These are phyloP conservation scores for Leptothorax acervorum DNA, from an alignment of 2,888 invertebrate species.

Conservation along the genomic window DNA sequence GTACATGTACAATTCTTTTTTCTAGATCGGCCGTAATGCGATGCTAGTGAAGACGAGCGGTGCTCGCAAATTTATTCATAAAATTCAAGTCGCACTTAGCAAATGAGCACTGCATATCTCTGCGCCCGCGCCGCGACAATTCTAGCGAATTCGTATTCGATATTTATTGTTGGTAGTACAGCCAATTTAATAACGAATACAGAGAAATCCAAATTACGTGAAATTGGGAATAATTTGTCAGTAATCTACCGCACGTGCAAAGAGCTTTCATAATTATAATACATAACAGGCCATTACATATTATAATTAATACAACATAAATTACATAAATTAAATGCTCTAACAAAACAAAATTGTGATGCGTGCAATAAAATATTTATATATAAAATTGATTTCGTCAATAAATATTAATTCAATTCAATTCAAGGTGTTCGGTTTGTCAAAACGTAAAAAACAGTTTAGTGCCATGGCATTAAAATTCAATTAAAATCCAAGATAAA, in stretches of 20 bases:
- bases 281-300: not conserved
- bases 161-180: not conserved
- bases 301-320: conserved; percentile 1
- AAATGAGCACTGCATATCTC: not conserved
- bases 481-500: not conserved
- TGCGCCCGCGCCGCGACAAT: not conserved
- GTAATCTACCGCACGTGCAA: not conserved
- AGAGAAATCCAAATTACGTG: not conserved
- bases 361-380: not conserved
- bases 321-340: conserved; percentile 9
- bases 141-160: not conserved
- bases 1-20: conserved; percentile 5
- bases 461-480: not conserved
- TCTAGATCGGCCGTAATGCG: not conserved
- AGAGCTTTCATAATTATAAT: not conserved
- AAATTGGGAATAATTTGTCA: not conserved
- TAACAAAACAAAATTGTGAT: not conserved
- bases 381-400: not conserved
- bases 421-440: not conserved
- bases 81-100: not conserved
- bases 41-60: not conserved
- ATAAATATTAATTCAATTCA: not conserved
- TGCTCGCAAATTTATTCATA: not conserved
- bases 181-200: not conserved
- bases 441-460: not conserved